These are phyloP conservation scores for Exephanes ischioxanthus DNA, from an alignment of 2,888 invertebrate species.

Conservation along the genomic window DNA sequence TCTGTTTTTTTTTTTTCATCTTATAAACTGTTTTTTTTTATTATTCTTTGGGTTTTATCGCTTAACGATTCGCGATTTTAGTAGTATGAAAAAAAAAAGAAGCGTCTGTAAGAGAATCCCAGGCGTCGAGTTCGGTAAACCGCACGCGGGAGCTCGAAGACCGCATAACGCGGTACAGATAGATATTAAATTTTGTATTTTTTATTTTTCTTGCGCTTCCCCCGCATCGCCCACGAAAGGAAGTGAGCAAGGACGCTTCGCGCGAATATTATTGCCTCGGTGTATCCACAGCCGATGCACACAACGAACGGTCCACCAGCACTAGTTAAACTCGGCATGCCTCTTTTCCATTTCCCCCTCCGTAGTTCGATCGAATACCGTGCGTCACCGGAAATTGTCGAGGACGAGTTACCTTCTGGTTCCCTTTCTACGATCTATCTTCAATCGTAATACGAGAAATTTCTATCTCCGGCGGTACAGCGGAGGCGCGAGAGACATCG, in stretches of 20 bases:
- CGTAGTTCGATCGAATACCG: constrained; percentile 49
- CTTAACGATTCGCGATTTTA: constrained; percentile 30
- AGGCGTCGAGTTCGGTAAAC: constrained; percentile 61
- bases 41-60: constrained; percentile 39
- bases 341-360: constrained; percentile 53
- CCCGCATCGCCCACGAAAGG: constrained; percentile 58
- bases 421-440: constrained; percentile 35
- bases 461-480: constrained; percentile 1
- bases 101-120: constrained; percentile 22
- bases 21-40: background rate
- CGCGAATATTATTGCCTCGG: constrained; percentile 61
- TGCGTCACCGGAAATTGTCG: constrained; percentile 61
- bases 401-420: constrained; percentile 42
- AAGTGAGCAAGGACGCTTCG: constrained; percentile 60
- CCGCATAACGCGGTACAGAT: constrained; percentile 58
- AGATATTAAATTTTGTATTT: constrained; percentile 19
- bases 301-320: constrained; percentile 25
- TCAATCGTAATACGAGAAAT: constrained; percentile 23
- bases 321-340: constrained; percentile 10
- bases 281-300: constrained; percentile 51
- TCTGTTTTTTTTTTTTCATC: constrained; percentile 10
- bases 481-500: too few relatives aligned
- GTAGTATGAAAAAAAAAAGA: constrained; percentile 8
- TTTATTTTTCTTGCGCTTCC: constrained; percentile 28
- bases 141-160: constrained; percentile 60